A percentile compares a stretch with the other conserved stretches of the same genome.
phyloP scores from a whole-genome alignment of 1,140 invertebrate species.

The Leptopilina boulardi region DNA sequence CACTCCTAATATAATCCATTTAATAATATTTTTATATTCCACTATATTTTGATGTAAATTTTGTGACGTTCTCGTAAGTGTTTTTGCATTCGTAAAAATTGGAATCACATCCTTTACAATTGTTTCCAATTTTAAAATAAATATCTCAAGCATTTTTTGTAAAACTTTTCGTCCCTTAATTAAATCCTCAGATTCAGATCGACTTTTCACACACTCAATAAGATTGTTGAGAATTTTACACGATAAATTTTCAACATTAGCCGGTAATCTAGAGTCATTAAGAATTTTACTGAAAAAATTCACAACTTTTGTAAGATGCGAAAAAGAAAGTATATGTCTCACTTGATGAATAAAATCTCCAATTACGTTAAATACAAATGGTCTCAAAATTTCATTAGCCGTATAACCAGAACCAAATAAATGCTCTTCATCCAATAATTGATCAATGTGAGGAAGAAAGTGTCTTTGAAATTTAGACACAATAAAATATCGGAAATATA shows the following conservation, averaged over 20 bases:
- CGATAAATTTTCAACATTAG: constrained; percentile 96
- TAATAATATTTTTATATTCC: constrained; percentile 94
- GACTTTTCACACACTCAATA: constrained; percentile 93
- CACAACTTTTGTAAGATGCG: constrained; percentile 91
- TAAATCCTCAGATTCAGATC: constrained; percentile 86
- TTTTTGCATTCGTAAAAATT: constrained; percentile 83
- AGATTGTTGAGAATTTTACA: constrained; percentile 96
- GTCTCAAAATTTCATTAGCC: constrained; percentile 92
- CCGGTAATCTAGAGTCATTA: constrained; percentile 95
- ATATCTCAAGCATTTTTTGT: constrained; percentile 94
- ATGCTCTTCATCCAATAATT: constrained; percentile 95
- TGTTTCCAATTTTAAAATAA: constrained; percentile 97
- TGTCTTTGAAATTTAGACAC: constrained; percentile 94
- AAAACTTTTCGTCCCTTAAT: constrained; percentile 89
- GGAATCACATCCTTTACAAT: constrained; percentile 95
- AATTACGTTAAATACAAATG: constrained; percentile 94
- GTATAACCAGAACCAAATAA: constrained; percentile 96
- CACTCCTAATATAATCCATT: constrained; percentile 95
- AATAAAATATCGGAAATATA: constrained; percentile 95
- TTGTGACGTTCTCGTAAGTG: constrained; percentile 49
- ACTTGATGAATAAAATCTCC: constrained; percentile 98
- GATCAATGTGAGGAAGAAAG: constrained; percentile 95
- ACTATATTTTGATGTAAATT: constrained; percentile 88
- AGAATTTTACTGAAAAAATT: constrained; percentile 97
- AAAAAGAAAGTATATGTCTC: constrained; percentile 87